Evolutionary conservation across 2,888 invertebrate genomes (phyloP).

Genomic region (Actias luna): DNA sequence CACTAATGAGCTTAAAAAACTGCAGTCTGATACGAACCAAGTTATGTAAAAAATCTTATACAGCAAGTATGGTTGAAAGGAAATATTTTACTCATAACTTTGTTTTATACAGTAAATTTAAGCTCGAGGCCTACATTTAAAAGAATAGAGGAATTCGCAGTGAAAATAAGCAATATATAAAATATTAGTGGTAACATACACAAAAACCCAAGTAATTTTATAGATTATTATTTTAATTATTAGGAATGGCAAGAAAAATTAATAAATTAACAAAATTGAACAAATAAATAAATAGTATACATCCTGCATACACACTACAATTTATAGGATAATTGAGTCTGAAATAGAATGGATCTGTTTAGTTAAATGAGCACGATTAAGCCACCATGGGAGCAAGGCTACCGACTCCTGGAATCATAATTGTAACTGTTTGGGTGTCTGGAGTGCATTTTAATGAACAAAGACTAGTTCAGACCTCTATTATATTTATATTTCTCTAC

Average conservation of each 20-base stretch:
- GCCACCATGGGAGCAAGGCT: not conserved
- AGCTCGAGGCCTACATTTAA: too few species aligned
- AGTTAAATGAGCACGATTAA: not conserved
- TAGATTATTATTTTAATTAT: not conserved
- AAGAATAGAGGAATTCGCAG: too few species aligned
- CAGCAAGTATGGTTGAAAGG: too few species aligned
- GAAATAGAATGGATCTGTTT: not conserved
- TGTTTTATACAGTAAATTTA: too few species aligned
- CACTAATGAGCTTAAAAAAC: too few species aligned
- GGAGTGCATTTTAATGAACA: not conserved
- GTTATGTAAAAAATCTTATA: too few species aligned
- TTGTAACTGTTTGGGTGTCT: not conserved
- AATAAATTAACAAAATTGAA: not conserved
- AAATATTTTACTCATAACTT: too few species aligned
- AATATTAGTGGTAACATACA: not conserved
- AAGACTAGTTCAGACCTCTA: not conserved
- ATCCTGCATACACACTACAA: not conserved
- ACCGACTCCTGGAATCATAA: not conserved
- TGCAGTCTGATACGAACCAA: too few species aligned
- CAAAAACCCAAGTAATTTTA: not conserved
- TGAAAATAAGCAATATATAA: not conserved
- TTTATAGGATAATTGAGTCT: not conserved
- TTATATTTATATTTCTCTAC: not conserved
- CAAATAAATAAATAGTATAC: not conserved
- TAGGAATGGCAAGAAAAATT: not conserved